Percentiles rank a stretch among this genome's conserved stretches.
phyloP scores from a whole-genome alignment of 2,797 vertebrate genomes.

The Babyrousa celebensis region DNA sequence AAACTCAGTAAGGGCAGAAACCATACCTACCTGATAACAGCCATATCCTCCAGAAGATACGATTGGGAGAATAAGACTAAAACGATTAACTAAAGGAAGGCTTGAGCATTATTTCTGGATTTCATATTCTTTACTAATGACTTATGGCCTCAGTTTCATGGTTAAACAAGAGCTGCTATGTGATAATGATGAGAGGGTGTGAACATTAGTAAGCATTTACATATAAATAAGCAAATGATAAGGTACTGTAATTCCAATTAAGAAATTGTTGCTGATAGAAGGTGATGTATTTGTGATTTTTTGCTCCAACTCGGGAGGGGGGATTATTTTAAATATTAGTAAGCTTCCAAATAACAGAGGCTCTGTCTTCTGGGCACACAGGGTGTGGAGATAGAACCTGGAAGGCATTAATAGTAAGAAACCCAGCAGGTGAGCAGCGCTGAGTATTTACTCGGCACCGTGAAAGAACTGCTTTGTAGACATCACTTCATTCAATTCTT shows the following conservation, averaged over 20 bases:
- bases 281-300: slow-evolving; percentile 40
- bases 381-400: background rate
- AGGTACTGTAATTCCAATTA: slow-evolving; percentile 12
- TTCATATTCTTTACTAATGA: background rate
- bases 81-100: background rate
- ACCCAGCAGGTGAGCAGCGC: background rate
- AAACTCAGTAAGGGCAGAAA: background rate
- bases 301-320: background rate
- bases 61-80: background rate
- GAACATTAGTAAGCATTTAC: background rate
- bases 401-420: background rate
- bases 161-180: background rate
- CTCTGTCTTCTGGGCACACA: background rate
- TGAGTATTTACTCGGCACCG: background rate
- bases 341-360: background rate
- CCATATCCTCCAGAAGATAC: background rate
- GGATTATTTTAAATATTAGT: slow-evolving; percentile 62
- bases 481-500: background rate
- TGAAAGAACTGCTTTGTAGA: background rate
- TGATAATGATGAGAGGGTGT: background rate
- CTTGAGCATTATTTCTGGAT: background rate
- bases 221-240: slow-evolving; percentile 7
- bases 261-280: background rate
- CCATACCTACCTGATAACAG: background rate
- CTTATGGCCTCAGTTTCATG: background rate